A percentile compares a stretch with the other conserved stretches of the same genome.
Conservation (phyloP, 2,888 invertebrate species). For the Brenthis daphne region DNA sequence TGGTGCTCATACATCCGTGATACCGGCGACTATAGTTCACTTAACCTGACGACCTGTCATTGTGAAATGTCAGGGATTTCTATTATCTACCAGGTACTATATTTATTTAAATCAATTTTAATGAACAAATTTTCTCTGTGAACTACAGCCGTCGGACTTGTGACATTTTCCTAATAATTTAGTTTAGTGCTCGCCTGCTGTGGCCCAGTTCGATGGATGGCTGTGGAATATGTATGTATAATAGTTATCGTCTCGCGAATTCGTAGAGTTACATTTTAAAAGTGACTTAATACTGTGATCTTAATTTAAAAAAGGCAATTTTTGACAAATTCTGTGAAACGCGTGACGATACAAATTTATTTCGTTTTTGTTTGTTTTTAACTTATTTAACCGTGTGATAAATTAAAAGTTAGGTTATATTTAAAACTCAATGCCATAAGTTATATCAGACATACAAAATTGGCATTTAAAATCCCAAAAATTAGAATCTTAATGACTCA, state of each 20-base stretch:
- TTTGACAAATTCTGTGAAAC: conserved; percentile 73
- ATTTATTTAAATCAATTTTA: conserved; percentile 42
- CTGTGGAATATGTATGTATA: conserved; percentile 77
- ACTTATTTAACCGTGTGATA: conserved; percentile 78
- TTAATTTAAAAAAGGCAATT: conserved; percentile 79
- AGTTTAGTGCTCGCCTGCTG: conserved; percentile 55
- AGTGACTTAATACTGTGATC: conserved; percentile 82
- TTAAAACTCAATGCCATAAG: conserved; percentile 68
- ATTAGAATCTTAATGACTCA: conserved; percentile 44
- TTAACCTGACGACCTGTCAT: conserved; percentile 47
- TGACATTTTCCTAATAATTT: conserved; percentile 61
- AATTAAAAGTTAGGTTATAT: conserved; percentile 46
- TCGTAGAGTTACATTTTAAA: conserved; percentile 75
- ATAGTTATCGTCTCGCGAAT: conserved; percentile 68
- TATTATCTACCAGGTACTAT: conserved; percentile 41
- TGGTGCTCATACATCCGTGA: conserved; percentile 53
- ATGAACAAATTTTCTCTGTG: conserved; percentile 35
- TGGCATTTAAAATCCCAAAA: conserved; percentile 69
- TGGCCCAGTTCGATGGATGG: conserved; percentile 69
- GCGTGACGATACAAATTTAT: conserved; percentile 64
- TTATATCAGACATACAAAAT: conserved; percentile 69
- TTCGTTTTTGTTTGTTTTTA: conserved; percentile 62
- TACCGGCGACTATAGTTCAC: conserved; percentile 59
- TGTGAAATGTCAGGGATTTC: conserved; percentile 44
- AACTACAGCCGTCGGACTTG: conserved; percentile 59